Evolutionary conservation across 1,140 invertebrate genomes (phyloP).

Genomic region (Caenorhabditis remanei): DNA sequence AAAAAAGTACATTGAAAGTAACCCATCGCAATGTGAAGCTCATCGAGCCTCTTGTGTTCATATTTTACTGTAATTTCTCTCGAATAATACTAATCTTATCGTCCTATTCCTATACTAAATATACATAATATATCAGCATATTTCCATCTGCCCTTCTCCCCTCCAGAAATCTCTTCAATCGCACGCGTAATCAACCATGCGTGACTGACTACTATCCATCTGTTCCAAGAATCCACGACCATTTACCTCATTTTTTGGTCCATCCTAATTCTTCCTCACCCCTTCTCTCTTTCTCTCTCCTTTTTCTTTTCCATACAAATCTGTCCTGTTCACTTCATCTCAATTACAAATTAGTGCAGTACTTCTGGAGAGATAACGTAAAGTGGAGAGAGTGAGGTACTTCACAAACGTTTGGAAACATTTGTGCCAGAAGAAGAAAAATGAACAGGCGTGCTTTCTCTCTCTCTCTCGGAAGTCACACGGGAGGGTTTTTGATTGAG

Average conservation of each 20-base stretch:
- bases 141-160: conserved; percentile 3
- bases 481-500: conserved; percentile 28
- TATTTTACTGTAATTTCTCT: too few species aligned
- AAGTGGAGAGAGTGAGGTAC: not conserved
- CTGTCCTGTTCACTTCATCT: conserved; percentile 14
- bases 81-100: too few species aligned
- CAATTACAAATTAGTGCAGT: conserved; percentile 54
- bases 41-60: too few species aligned
- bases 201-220: not conserved
- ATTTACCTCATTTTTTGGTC: conserved; percentile 30
- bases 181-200: conserved; percentile 19
- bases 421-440: not conserved
- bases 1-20: too few species aligned
- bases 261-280: not conserved
- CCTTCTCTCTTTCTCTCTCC: not conserved
- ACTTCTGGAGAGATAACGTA: not conserved
- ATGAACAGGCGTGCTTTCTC: conserved; percentile 44
- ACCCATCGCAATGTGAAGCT: too few species aligned
- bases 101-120: too few species aligned
- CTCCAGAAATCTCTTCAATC: not conserved
- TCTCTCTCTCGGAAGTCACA: not conserved
- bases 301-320: not conserved
- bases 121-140: not conserved
- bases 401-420: conserved; percentile 31
- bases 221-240: not conserved